phyloP scores from a whole-genome alignment of 2,113 vertebrate species.

The Rhynchopsitta pachyrhyncha region DNA sequence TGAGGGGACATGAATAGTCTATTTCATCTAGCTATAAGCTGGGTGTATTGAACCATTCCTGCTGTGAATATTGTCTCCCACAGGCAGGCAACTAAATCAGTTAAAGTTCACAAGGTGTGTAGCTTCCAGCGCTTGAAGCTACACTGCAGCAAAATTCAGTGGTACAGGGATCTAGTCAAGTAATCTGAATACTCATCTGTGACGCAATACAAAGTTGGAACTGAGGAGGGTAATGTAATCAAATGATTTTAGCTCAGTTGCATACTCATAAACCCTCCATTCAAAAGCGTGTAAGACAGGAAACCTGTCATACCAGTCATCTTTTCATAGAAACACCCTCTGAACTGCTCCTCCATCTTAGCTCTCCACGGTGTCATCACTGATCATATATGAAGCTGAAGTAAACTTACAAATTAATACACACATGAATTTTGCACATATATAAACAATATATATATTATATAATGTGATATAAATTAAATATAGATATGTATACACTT shows the following conservation, averaged over 20 bases:
- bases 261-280: background rate
- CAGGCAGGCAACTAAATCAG: background rate
- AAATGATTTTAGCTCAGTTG: background rate
- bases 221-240: background rate
- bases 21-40: background rate
- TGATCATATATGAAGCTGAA: background rate
- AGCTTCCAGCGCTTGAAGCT: background rate
- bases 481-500: background rate
- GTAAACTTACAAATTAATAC: background rate
- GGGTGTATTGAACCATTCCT: background rate
- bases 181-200: background rate
- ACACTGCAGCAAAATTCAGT: background rate
- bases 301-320: background rate
- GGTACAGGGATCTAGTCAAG: background rate
- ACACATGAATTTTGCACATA: background rate
- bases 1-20: background rate
- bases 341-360: background rate
- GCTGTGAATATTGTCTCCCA: background rate
- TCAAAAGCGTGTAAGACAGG: accelerated
- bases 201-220: background rate
- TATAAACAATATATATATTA: background rate
- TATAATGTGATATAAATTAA: background rate
- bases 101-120: background rate
- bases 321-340: background rate
- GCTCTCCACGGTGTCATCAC: background rate